Conservation (phyloP, 2,113 vertebrate species). For the cattle (Bos taurus) region DNA sequence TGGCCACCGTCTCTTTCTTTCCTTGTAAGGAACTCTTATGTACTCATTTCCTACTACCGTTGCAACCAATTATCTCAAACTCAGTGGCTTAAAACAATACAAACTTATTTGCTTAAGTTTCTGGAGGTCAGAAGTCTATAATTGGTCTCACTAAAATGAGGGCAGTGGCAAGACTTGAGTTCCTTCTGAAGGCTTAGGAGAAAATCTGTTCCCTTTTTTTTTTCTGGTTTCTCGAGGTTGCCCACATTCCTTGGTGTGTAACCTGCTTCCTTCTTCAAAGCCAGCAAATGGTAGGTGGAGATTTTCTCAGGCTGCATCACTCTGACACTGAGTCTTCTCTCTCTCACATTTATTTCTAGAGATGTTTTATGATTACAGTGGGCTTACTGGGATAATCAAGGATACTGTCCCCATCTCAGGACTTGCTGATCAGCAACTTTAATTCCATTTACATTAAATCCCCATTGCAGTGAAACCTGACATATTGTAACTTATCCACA, state of each 20-base stretch:
- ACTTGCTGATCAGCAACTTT: neutral
- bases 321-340: neutral
- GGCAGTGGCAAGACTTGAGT: neutral
- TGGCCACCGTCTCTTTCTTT: neutral
- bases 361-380: neutral
- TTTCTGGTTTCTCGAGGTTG: neutral
- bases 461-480: neutral
- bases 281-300: neutral
- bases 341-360: neutral
- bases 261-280: neutral
- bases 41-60: neutral
- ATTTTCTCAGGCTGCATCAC: neutral
- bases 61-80: neutral
- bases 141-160: neutral
- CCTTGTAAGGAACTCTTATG: neutral
- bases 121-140: neutral
- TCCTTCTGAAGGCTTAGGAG: neutral
- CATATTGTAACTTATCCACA: neutral
- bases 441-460: neutral
- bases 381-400: neutral
- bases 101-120: neutral
- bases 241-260: neutral
- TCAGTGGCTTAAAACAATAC: neutral
- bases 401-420: neutral
- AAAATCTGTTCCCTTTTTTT: neutral